Percentiles rank a stretch among this genome's conserved stretches.
Conservation (phyloP, 2,888 invertebrate genomes). For the Zonitis immaculata region DNA sequence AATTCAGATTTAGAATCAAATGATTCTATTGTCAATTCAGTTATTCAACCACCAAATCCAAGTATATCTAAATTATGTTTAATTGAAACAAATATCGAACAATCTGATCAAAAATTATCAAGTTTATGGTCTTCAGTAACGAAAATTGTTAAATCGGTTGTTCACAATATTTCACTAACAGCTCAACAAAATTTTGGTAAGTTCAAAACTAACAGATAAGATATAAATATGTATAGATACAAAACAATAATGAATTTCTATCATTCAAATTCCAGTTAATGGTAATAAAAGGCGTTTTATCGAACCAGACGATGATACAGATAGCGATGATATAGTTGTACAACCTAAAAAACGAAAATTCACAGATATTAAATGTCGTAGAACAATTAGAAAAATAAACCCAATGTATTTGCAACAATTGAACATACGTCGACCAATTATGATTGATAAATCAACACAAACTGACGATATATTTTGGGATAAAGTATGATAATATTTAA, state of each 20-base stretch:
- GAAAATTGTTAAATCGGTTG: constrained; percentile 28
- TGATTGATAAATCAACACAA: constrained; percentile 37
- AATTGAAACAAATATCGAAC: constrained; percentile 2
- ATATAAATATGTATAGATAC: no score
- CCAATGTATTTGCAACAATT: constrained; percentile 11
- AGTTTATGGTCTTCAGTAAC: constrained; percentile 35
- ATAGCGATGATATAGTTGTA: constrained; percentile 6
- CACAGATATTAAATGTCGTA: constrained; percentile 38
- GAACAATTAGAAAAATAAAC: constrained; percentile 32
- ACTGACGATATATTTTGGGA: constrained; percentile 27
- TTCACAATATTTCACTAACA: constrained; percentile 23
- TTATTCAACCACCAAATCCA: not conserved
- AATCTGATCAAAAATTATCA: not conserved
- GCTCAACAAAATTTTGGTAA: constrained; percentile 6
- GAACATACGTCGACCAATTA: constrained; percentile 12
- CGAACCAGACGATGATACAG: constrained; percentile 6
- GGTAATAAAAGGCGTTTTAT: constrained; percentile 13
- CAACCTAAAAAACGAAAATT: constrained; percentile 36
- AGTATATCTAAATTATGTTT: constrained; percentile 3
- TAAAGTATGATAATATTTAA: constrained; percentile 8
- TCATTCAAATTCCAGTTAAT: not conserved
- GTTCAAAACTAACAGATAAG: no score
- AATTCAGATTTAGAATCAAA: not conserved
- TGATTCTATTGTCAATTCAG: not conserved
- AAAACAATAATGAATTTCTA: no score